Evolutionary conservation across 2,888 invertebrate species (phyloP), one percentile per base, ranked within the genome.

Genomic region (Eustalomyia histrio): DNA sequence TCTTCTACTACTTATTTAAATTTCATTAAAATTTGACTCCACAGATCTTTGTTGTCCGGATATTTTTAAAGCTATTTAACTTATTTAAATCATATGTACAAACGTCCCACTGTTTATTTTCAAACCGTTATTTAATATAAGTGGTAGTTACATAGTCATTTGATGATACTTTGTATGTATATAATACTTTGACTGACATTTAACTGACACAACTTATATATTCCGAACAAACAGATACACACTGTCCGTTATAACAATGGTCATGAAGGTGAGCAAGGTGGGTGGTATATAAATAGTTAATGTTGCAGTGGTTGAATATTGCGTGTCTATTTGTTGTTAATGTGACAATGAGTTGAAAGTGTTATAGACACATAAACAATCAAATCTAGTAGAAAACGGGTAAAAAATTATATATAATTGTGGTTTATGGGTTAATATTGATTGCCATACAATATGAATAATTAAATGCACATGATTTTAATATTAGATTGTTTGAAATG

Each of bases 331-430:
- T 52, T 71, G 33, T 65, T 78, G 75, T 75, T 82, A 82, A 82
- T 79, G 58, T 68, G 74, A 82, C 79, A 82, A 82, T 69, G 60
- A 79, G 71, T 60, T 68, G 64, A 69, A 75, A 76, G 82, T 76
- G 82, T 82, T 68, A 79, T 82, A 69, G 72, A 65, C 76, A 72
- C 43, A 82, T 82, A 82, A 79, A 76, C 71, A 79, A 79, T 75
- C 72, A 71, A 61, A 81, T 76, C 69, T 55, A 73, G 55, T 33
- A 33, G 50, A 1, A 35, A 2, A 58, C 5, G 29, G 65, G 29
- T 47, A 69, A 78, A 65, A 78, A 47, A 35, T 78, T 71, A 18
- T 69, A 78, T 57, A 53, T 78, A 74, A 81, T 81, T 81, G 55
- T 24, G 50, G n/a, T 81, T 80, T 81, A 73, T 74, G 80, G 80